These are phyloP conservation scores for Echeneis naucrates DNA, from an alignment of 2,797 vertebrate genomes.

Conservation along the genomic window DNA sequence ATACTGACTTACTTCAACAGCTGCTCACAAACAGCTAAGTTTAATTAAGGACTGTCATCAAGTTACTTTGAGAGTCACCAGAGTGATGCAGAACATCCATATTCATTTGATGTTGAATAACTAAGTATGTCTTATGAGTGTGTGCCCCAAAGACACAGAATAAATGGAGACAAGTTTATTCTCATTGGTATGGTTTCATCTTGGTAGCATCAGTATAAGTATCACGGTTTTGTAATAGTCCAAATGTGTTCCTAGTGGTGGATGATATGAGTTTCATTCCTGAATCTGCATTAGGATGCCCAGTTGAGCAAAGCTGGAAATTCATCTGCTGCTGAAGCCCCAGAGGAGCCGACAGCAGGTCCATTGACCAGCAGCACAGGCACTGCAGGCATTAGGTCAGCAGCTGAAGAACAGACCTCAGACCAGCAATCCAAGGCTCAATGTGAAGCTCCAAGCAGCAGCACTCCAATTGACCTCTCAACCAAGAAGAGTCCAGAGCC, in stretches of 20 bases:
- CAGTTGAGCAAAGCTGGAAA: slow-evolving; percentile 48
- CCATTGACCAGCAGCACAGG: slow-evolving; percentile 33
- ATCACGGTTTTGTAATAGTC: not conserved
- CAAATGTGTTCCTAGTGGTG: not conserved
- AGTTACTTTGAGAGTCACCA: not conserved
- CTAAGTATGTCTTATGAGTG: too few species aligned
- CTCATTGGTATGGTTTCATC: too few species aligned
- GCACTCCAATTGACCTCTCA: slow-evolving; percentile 91
- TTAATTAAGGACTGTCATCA: not conserved
- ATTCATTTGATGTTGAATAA: too few species aligned
- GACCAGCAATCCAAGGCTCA: slow-evolving; percentile 54
- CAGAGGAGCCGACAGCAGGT: not conserved
- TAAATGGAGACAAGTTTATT: too few species aligned
- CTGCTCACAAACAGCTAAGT: not conserved
- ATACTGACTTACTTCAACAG: too few species aligned
- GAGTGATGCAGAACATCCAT: too few species aligned
- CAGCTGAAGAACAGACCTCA: slow-evolving; percentile 23
- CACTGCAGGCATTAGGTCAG: not conserved
- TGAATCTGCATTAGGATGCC: slow-evolving; percentile 46
- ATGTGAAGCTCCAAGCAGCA: slow-evolving; percentile 41
- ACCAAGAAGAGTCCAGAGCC: slow-evolving; percentile 85
- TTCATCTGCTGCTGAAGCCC: slow-evolving; percentile 9
- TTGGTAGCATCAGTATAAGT: not conserved
- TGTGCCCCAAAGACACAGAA: too few species aligned
- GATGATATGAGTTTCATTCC: slow-evolving; percentile 5